phyloP scores from a whole-genome alignment of 2,797 vertebrate species.

The Champsocephalus gunnari region DNA sequence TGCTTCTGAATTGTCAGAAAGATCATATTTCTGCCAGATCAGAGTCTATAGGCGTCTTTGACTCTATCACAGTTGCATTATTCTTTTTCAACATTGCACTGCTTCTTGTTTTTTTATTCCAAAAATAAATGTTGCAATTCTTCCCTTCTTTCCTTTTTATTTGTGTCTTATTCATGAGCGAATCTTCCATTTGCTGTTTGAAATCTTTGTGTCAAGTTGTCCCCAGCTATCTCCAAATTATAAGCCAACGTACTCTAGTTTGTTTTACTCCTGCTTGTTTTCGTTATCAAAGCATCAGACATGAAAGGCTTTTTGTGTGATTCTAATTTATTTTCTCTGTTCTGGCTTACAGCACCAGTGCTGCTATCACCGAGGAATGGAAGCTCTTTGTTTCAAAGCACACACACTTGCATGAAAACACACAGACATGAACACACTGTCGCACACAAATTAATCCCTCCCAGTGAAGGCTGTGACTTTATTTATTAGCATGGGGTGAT shows the following conservation, averaged over 20 bases:
- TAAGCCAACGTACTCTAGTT: constrained; percentile 65
- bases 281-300: constrained; percentile 77
- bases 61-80: constrained; percentile 19
- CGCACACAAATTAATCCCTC: constrained; percentile 43
- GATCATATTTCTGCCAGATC: constrained; percentile 45
- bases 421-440: constrained; percentile 19
- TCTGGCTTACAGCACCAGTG: constrained; percentile 64
- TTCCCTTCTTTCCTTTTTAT: constrained; percentile 24
- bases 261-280: constrained; percentile 71
- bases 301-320: constrained; percentile 76
- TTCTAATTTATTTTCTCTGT: constrained; percentile 74
- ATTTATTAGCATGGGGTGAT: constrained; percentile 73
- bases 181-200: constrained; percentile 51
- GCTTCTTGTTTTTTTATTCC: constrained; percentile 31
- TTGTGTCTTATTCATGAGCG: constrained; percentile 59
- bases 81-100: constrained; percentile 12
- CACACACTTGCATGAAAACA: constrained; percentile 28
- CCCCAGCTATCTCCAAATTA: constrained; percentile 49
- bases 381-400: constrained; percentile 72
- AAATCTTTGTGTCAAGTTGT: constrained; percentile 63
- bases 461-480: constrained; percentile 65
- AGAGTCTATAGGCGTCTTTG: constrained; percentile 12
- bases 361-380: constrained; percentile 74
- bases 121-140: constrained; percentile 51
- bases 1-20: constrained; percentile 46